Conservation (phyloP, 1,140 invertebrate species). For the Macrobrachium rosenbergii region DNA sequence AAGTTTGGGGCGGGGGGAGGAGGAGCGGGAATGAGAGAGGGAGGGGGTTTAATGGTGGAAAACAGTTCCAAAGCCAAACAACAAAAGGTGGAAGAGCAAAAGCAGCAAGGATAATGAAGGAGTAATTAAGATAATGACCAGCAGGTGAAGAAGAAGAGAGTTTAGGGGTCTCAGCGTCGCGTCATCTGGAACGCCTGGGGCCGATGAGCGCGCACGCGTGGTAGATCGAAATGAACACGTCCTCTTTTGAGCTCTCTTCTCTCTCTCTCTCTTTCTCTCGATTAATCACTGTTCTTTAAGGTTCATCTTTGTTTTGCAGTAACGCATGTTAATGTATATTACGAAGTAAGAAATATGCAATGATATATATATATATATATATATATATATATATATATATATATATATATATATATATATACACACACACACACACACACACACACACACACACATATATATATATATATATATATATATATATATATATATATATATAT, state of each 20-base stretch:
- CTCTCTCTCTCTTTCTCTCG: background rate
- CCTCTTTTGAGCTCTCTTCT: background rate
- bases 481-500: conserved; percentile 6
- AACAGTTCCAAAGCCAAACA: background rate
- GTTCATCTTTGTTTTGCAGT: too few relatives aligned
- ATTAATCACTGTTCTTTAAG: background rate
- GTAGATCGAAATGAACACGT: too few relatives aligned
- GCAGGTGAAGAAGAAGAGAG: background rate
- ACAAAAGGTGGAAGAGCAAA: background rate
- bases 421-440: too few relatives aligned
- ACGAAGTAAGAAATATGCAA: too few relatives aligned
- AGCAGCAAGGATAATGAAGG: background rate
- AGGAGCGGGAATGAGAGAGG: background rate
- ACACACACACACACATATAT: too few relatives aligned
- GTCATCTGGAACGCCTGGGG: too few relatives aligned
- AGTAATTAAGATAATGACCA: background rate
- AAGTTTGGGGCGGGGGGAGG: background rate
- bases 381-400: conserved; percentile 16
- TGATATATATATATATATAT: too few relatives aligned
- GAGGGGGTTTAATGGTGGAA: background rate
- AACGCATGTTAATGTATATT: too few relatives aligned
- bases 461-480: background rate
- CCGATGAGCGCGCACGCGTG: too few relatives aligned
- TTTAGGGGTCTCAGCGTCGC: background rate
- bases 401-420: too few relatives aligned